Evolutionary conservation across 2,888 invertebrate species (phyloP).

Genomic region (Scotopteryx bipunctaria): DNA sequence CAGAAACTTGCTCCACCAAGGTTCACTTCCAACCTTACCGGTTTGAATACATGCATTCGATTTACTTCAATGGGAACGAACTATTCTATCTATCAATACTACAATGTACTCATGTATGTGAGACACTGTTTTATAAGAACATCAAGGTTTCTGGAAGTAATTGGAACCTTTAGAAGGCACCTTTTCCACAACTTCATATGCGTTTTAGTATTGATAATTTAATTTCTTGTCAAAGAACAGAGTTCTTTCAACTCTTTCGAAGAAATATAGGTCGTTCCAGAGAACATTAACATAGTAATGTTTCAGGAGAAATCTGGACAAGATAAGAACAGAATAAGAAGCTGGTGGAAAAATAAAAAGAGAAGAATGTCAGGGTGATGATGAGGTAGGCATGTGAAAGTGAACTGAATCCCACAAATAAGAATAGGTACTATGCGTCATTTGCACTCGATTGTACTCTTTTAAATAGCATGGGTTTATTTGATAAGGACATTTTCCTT

Average conservation of each 20-base stretch:
- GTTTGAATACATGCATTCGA: slow-evolving; percentile 18
- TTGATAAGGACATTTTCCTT: slow-evolving; percentile 9
- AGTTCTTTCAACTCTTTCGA: no score
- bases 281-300: no score
- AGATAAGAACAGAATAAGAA: no score
- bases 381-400: no score
- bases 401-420: no score
- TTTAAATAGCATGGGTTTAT: not conserved
- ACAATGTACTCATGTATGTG: not conserved
- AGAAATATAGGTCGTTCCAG: no score
- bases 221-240: no score
- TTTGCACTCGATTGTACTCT: slow-evolving; percentile 1
- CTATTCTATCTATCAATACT: not conserved
- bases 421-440: slow-evolving; percentile 6
- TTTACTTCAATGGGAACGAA: slow-evolving; percentile 6
- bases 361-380: no score
- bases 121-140: not conserved
- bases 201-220: no score
- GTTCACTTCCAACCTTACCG: slow-evolving; percentile 21
- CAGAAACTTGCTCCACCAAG: slow-evolving; percentile 20
- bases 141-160: not conserved
- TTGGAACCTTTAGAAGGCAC: not conserved
- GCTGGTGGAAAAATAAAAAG: not conserved
- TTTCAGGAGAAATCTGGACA: no score
- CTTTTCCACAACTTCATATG: no score